phyloP scores from a whole-genome alignment of 2,113 vertebrate genomes.

The Poicephalus meyeri region DNA sequence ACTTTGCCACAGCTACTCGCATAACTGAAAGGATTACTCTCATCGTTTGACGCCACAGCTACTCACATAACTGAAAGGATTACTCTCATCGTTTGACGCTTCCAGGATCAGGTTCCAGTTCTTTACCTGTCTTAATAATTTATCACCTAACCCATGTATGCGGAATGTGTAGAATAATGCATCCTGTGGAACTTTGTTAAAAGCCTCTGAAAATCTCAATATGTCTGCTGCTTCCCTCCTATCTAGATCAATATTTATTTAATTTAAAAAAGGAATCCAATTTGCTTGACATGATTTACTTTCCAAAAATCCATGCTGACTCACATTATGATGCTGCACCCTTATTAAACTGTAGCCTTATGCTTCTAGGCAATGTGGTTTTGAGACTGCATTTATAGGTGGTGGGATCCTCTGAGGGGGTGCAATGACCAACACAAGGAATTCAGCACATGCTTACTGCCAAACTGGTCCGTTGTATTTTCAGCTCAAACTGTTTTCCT shows the following conservation, averaged over 20 bases:
- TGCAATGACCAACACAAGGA: neutral
- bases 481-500: neutral
- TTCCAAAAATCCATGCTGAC: conserved; percentile 53
- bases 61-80: neutral
- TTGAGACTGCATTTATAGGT: neutral
- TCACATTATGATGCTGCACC: conserved; percentile 31
- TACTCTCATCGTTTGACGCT: neutral
- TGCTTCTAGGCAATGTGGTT: neutral
- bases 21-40: neutral
- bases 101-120: conserved; percentile 4
- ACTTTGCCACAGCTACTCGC: neutral
- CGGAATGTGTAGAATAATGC: conserved; percentile 40
- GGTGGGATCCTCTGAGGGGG: neutral
- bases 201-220: conserved; percentile 45
- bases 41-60: neutral
- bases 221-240: conserved; percentile 30
- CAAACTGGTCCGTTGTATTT: neutral
- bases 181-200: conserved; percentile 42
- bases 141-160: neutral
- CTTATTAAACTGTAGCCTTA: conserved; percentile 35
- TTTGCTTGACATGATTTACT: conserved; percentile 68
- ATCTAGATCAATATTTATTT: conserved; percentile 71
- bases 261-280: conserved; percentile 70
- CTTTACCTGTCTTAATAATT: conserved; percentile 43
- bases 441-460: neutral